These are phyloP conservation scores for Pampus argenteus DNA, from an alignment of 2,797 vertebrate species.

Conservation along the genomic window DNA sequence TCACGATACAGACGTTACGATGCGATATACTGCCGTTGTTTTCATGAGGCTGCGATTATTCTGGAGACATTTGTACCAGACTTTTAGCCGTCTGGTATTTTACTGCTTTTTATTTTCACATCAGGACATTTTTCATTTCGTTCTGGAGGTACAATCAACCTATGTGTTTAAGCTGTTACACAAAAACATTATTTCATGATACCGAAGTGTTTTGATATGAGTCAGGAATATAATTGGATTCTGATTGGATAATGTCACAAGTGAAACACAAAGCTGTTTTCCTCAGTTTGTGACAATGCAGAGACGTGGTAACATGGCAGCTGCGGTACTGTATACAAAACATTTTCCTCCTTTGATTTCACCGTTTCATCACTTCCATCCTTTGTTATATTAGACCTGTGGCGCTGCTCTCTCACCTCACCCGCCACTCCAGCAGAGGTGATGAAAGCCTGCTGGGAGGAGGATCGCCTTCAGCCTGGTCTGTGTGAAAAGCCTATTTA, in stretches of 20 bases:
- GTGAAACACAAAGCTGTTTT: neutral
- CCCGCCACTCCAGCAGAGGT: slow-evolving; percentile 70
- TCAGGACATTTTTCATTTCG: too few relatives aligned
- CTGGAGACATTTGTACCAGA: too few relatives aligned
- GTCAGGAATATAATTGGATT: too few relatives aligned
- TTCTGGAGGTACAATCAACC: too few relatives aligned
- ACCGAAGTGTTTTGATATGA: too few relatives aligned
- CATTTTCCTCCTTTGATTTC: slow-evolving; percentile 15
- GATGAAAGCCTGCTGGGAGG: slow-evolving; percentile 71
- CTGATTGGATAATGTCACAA: neutral
- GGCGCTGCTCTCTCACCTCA: slow-evolving; percentile 58
- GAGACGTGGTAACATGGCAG: neutral
- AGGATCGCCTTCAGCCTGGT: slow-evolving; percentile 49
- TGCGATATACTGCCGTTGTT: too few relatives aligned
- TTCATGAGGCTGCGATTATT: too few relatives aligned
- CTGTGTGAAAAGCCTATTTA: slow-evolving; percentile 73
- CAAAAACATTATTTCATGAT: too few relatives aligned
- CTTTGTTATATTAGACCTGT: slow-evolving; percentile 22
- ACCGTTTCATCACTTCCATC: slow-evolving; percentile 42
- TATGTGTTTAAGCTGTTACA: too few relatives aligned
- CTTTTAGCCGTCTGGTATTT: too few relatives aligned
- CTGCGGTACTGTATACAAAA: neutral
- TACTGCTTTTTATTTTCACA: too few relatives aligned
- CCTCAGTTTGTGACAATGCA: neutral
- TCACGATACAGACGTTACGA: too few relatives aligned